Percentiles rank a stretch among this genome's conserved stretches.
These are phyloP conservation scores for Corbicula japonica DNA, from an alignment of 2,888 invertebrate genomes.

Conservation along the genomic window DNA sequence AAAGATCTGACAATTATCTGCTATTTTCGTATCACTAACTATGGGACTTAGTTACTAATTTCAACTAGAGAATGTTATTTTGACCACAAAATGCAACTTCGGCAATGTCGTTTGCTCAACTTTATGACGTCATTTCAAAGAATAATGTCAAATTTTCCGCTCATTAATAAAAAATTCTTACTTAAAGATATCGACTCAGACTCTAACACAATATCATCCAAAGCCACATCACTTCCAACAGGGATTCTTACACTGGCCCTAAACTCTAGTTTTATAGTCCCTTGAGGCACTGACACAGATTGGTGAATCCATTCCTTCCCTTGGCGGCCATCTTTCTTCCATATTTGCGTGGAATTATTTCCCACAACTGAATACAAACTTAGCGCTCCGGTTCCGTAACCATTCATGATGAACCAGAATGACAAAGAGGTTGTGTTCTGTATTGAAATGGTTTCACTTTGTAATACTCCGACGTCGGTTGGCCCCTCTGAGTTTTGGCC, in stretches of 20 bases:
- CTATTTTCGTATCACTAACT: too few species aligned
- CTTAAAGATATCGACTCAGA: too few species aligned
- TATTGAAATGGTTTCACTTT: slow-evolving; percentile 31
- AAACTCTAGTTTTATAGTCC: slow-evolving; percentile 32
- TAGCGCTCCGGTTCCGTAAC: slow-evolving; percentile 53
- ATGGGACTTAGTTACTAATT: too few species aligned
- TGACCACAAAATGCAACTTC: too few species aligned
- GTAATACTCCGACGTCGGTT: slow-evolving; percentile 27
- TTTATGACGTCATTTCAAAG: too few species aligned
- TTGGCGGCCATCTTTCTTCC: slow-evolving; percentile 44
- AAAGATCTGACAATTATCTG: too few species aligned
- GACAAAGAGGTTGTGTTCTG: slow-evolving; percentile 20
- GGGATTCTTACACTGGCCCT: slow-evolving; percentile 36
- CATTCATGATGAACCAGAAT: slow-evolving; percentile 67
- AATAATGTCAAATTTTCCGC: too few species aligned
- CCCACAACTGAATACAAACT: slow-evolving; percentile 4
- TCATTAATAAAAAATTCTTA: too few species aligned
- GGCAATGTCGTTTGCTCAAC: too few species aligned
- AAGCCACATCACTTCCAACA: slow-evolving; percentile 47
- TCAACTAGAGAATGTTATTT: too few species aligned
- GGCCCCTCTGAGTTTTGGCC: slow-evolving; percentile 25
- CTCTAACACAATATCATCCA: slow-evolving; percentile 45
- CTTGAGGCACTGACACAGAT: slow-evolving; percentile 27
- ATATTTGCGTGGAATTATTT: slow-evolving; percentile 19
- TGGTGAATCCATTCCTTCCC: slow-evolving; percentile 24